Evolutionary conservation across 2,113 vertebrate genomes (phyloP), one percentile per base, ranked within the genome.

Genomic region (Apaloderma vittatum): DNA sequence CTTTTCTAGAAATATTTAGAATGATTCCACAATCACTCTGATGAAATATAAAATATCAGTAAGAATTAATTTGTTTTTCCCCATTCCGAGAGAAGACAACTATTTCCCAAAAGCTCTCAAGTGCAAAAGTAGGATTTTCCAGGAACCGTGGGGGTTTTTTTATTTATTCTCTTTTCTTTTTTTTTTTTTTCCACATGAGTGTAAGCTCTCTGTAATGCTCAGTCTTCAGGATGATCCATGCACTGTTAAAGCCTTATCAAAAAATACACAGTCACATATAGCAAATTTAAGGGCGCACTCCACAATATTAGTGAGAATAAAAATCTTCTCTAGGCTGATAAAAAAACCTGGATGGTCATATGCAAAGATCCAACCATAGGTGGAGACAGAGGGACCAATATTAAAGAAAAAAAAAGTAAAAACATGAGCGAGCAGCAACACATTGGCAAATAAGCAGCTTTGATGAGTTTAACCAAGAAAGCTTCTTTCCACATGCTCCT

Each of bases 61-160:
- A 63, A 58, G 8, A 7, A 20, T 22, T 24, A 5, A 48, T 40
- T n/a, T 49, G 48, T 81, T 49, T 40, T 3, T 61, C 8, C 12
- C 1, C 3, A 30, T 58, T 88, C 6, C 32, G 71, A 48, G 29
- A 29, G 4, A 81, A 8, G 1, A 6, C 0, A 68, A 12, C 24
- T 70, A 4, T 48, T 76, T 95, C 70, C 26, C 8, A 73, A 49
- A 23, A 61, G 10, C 18, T 55, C 5, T 58, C 10, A 70, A 85
- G 11, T 67, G 9, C 11, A 51, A 68, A 75, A 48, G 9, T 12
- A 76, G 15, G 5, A 46, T 70, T 86, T 86, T 62, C 14, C 20
- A 34, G 4, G 6, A 21, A 36, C 2, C 11, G 37, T 40, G 37
- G 37, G 37, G 37, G 37, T 15, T 55, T 26, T 30, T 19, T 1